A percentile compares a stretch with the other conserved stretches of the same genome.
These are phyloP conservation scores for Carollia perspicillata DNA, from an alignment of 2,113 vertebrate species.

Conservation along the genomic window DNA sequence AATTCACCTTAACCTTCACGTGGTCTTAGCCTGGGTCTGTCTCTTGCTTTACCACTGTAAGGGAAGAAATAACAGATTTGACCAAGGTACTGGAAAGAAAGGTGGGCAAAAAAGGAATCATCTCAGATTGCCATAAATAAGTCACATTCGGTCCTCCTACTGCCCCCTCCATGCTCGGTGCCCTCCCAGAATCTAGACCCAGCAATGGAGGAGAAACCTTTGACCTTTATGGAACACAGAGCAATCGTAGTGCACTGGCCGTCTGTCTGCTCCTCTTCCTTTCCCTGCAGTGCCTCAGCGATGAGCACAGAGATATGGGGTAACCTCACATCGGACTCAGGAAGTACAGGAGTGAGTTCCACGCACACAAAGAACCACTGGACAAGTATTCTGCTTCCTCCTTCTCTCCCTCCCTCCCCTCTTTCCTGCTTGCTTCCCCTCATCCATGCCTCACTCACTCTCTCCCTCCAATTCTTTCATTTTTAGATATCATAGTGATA, in stretches of 20 bases:
- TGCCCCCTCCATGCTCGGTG: accelerated
- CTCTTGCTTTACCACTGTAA: not conserved
- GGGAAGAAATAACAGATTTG: constrained; percentile 6
- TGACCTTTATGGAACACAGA: not conserved
- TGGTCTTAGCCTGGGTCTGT: not conserved
- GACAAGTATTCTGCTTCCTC: not conserved
- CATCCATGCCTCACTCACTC: too few species aligned
- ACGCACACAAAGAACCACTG: not conserved
- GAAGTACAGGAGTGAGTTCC: not conserved
- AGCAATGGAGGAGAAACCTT: not conserved
- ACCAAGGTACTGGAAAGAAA: not conserved
- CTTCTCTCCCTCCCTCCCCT: not conserved
- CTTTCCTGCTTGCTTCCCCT: too few species aligned
- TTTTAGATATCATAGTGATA: not conserved
- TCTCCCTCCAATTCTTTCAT: not conserved
- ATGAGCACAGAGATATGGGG: not conserved
- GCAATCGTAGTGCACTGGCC: not conserved
- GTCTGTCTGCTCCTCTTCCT: not conserved
- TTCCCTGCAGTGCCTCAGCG: not conserved
- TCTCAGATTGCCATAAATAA: not conserved
- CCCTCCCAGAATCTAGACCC: not conserved
- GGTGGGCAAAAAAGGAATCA: not conserved
- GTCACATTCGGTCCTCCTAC: not conserved
- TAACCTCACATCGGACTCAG: not conserved
- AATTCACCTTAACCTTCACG: not conserved